Evolutionary conservation across 2,888 invertebrate genomes (phyloP), one percentile per base, ranked within the genome.

Genomic region (Mycalesis mineus): DNA sequence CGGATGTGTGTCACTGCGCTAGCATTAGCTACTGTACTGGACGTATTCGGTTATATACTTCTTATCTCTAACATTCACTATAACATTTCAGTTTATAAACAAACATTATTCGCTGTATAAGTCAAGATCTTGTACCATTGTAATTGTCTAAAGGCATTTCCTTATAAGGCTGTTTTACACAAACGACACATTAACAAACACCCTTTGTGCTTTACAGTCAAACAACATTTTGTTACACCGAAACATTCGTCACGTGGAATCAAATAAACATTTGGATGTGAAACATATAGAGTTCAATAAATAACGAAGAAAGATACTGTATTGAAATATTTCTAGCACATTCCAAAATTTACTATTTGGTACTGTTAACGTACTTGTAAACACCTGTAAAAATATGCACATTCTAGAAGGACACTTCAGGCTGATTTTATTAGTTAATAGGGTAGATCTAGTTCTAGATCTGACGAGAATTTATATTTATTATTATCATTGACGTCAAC

Each of bases 81-180:
- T 54, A 52, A 52, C 58, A 56, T 56, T 42, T 55, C 37, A 40
- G 39, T 44, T 39, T 37, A 57, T 49, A 37, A 47, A 55, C 54
- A 45, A 50, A 59, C 55, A 47, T 52, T 61, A 50, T 42, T 63
- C 60, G 60, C 66, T 62, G 66, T 59, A 62, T 60, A 52, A 60
- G 62, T 66, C 44, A 57, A 40, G 54, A 62, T 63, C 55, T 65
- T 62, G 62, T 62, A 62, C 63, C 64, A 62, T 61, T 57, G 54
- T 59, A 59, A 56, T 59, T 54, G 40, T 59, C 29, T 45, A 57
- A 62, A 64, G 64, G 64, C 62, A 61, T 56, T 60, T 51, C 52
- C 56, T 49, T 57, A 56, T 62, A 65, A 62, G 57, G 58, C 63
- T 60, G 49, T 31, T 33, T 31, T 41, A 54, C 55, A 55, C 22